Evolutionary conservation across 1,140 invertebrate genomes (phyloP).

Genomic region (Samia ricini): DNA sequence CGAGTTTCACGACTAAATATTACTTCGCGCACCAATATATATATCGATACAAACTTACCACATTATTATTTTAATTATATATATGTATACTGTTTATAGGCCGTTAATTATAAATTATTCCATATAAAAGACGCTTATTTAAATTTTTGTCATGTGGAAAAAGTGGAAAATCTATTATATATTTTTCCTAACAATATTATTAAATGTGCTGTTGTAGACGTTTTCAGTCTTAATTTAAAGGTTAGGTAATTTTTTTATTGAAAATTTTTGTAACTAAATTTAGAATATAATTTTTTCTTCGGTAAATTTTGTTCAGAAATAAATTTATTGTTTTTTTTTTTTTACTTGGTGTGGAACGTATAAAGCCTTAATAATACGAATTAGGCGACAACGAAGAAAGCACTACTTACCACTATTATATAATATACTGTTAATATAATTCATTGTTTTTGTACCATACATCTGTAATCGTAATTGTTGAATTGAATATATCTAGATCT

Average conservation of each 20-base stretch:
- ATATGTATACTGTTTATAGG: neutral
- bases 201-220: too few species aligned
- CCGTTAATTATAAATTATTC: neutral
- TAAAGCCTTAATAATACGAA: neutral
- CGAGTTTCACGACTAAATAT: neutral
- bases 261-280: too few species aligned
- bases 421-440: neutral
- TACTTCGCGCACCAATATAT: neutral
- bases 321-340: neutral
- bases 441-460: too few species aligned
- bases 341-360: neutral
- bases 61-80: neutral
- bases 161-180: slow-evolving; percentile 1
- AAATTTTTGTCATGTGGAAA: neutral
- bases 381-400: neutral
- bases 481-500: too few species aligned
- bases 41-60: neutral
- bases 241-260: too few species aligned
- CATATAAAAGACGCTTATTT: neutral
- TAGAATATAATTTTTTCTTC: neutral
- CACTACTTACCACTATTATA: neutral
- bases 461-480: too few species aligned
- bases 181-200: too few species aligned
- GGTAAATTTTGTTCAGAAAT: neutral
- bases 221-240: too few species aligned